Evolutionary conservation across 2,113 vertebrate genomes (phyloP).

Genomic region (Eptesicus fuscus): DNA sequence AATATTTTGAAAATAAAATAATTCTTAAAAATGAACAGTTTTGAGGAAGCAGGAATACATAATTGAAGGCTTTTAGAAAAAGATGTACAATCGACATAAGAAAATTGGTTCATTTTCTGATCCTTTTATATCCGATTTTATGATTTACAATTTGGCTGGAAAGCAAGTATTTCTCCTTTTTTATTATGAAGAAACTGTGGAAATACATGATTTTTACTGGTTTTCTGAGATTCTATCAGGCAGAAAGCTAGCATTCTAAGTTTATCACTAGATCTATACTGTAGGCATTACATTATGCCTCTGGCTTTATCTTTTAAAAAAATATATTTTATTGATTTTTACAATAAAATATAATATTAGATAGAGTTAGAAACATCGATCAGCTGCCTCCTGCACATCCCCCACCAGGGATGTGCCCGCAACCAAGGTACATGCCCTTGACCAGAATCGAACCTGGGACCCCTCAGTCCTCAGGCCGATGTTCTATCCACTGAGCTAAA

Average conservation of each 20-base stretch:
- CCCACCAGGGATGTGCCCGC: too few species aligned
- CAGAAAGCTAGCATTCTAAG: constrained; percentile 41
- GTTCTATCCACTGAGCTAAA: too few species aligned
- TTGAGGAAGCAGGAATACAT: neutral
- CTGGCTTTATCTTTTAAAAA: too few species aligned
- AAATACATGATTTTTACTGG: neutral
- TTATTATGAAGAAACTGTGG: neutral
- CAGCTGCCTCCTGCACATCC: too few species aligned
- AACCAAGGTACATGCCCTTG: too few species aligned
- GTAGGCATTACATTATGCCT: constrained; percentile 9
- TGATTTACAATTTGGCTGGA: neutral
- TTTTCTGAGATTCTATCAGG: neutral
- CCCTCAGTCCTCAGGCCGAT: too few species aligned
- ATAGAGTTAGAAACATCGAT: too few species aligned
- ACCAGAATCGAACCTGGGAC: too few species aligned
- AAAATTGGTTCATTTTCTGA: constrained; percentile 11
- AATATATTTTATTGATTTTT: too few species aligned
- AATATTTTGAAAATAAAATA: neutral
- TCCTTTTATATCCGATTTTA: neutral
- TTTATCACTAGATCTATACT: constrained; percentile 1
- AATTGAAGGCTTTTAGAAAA: neutral
- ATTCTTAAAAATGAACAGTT: neutral
- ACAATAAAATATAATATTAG: too few species aligned
- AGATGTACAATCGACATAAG: neutral
- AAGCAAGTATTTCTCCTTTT: neutral